Percentiles rank a stretch among this genome's conserved stretches.
Conservation (phyloP, 2,113 vertebrate genomes). For the Leiothrix lutea region DNA sequence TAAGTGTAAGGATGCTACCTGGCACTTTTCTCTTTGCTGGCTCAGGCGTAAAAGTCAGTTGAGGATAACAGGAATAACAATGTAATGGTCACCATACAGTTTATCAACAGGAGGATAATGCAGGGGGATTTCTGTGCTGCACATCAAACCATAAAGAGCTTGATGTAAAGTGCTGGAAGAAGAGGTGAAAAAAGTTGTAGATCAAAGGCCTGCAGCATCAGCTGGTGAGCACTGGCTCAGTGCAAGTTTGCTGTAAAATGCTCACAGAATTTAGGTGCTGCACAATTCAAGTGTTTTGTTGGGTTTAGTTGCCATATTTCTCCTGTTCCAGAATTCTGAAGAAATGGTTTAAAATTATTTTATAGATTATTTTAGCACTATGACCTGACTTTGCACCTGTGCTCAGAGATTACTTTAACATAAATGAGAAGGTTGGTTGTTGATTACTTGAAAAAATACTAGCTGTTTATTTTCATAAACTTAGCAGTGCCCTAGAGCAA, state of each 20-base stretch:
- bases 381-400: not conserved
- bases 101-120: not conserved
- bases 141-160: not conserved
- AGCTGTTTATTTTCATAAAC: not conserved
- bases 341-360: not conserved
- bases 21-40: conserved; percentile 10
- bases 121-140: not conserved
- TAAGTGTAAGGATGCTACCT: conserved; percentile 33
- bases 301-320: not conserved
- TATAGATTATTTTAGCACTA: not conserved
- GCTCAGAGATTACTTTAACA: not conserved
- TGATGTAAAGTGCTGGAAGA: not conserved
- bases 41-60: not conserved
- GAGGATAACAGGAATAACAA: conserved; percentile 1
- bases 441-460: not conserved
- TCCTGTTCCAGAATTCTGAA: not conserved
- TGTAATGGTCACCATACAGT: not conserved
- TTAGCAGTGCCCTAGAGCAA: not conserved
- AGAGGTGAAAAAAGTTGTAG: not conserved
- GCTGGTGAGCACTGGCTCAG: not conserved
- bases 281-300: not conserved
- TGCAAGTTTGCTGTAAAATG: not conserved
- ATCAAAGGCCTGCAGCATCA: not conserved
- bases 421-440: not conserved
- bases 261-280: not conserved